phyloP scores from a whole-genome alignment of 2,113 vertebrate genomes.

The Scalopus aquaticus region DNA sequence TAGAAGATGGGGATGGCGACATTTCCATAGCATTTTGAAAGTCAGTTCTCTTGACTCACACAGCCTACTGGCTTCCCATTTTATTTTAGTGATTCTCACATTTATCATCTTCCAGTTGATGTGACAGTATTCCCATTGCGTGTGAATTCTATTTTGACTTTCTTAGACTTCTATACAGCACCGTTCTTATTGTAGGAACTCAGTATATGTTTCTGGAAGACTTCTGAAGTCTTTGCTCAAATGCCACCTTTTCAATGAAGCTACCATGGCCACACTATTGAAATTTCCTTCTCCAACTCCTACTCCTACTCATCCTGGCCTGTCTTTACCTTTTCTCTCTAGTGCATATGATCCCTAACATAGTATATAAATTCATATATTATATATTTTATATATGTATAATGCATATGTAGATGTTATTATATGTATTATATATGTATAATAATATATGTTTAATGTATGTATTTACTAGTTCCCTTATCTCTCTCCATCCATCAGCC shows the following conservation, averaged over 20 bases:
- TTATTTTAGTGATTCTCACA: neutral
- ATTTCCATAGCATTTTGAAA: neutral
- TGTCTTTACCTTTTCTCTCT: neutral
- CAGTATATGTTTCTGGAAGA: neutral
- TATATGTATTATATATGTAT: no score
- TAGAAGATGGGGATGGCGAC: neutral
- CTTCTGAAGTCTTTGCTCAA: neutral
- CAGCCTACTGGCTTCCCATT: neutral
- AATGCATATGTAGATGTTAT: neutral
- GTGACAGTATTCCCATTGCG: neutral
- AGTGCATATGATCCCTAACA: neutral
- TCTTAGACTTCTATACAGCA: neutral
- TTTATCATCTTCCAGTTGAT: neutral
- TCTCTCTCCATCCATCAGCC: neutral
- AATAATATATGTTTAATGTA: no score
- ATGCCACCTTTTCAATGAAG: neutral
- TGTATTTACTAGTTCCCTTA: neutral
- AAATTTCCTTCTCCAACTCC: neutral
- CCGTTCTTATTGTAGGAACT: neutral
- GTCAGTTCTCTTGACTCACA: neutral
- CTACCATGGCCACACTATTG: neutral
- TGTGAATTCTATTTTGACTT: constrained; percentile 53
- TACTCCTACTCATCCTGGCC: neutral
- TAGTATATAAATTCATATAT: no score
- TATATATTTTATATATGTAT: no score